Base-by-base conservation (phyloP, 1,140 invertebrate genomes). In the Diorhabda sublineata region DNA sequence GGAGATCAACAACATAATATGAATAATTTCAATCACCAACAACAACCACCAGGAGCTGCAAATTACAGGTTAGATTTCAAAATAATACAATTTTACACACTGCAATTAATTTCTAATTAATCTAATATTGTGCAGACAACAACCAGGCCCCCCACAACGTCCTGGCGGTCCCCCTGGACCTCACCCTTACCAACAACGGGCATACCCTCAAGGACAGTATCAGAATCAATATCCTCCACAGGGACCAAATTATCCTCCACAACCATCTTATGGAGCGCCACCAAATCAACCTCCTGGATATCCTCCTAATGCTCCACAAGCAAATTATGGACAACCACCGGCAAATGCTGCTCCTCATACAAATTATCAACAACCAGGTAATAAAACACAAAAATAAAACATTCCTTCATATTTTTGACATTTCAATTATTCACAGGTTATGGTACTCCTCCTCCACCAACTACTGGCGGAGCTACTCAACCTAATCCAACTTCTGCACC, bases 161-260 rank as follows among this genome's bases (percentile, higher is more conserved):
- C 65, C 67, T 47, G 58, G 59, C 41, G 56, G 66, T 26, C 73
- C 73, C 69, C 58, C 67, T 56, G 72, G 69, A 68, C 73, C 77
- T 7, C 85, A 83, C n/a, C 85, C 82, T 6, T 87, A 87, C 71
- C 85, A 85, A 45, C 86, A 86, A 71, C 82, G 86, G 69, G 80
- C 82, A 44, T 81, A 83, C 69, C 85, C 84, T 61, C 85, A 86
- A 76, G 83, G 82, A 66, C 86, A 87, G 59, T 86, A 86, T 67
- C 76, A 81, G 9, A 83, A 80, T 73, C 82, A 74, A 75, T 83
- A 69, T 80, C 82, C 74, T 47, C 80, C 63, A 72, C 83, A 84
- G 70, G 80, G 80, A 42, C 81, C 79, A n/a, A 80, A 78, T 58
- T 84, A 84, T 72, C 82, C 83, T 60, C 83, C 83, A 69, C 80